Base-by-base conservation (phyloP, 2,113 vertebrate species). In the Castor canadensis region DNA sequence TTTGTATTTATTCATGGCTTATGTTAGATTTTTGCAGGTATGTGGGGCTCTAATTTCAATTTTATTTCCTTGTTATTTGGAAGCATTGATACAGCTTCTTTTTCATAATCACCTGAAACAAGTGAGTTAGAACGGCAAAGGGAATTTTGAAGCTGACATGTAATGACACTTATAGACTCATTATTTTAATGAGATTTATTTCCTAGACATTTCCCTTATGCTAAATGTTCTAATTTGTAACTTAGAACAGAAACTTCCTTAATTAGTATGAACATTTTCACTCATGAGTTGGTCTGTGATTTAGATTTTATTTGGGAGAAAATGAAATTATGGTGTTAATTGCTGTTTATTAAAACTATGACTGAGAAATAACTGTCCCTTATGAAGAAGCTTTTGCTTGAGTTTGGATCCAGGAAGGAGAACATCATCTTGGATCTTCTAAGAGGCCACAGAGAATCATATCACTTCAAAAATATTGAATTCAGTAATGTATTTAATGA, bases 181-280 rank as follows among this genome's bases (percentile, higher is more conserved):
- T 91, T 91, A 86, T 95, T 88, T 73, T 84, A 97, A 66, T 93
- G 58, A 79, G 30, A 89, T 93, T 93, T 91, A 84, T 95, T 96
- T 95, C 38, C 85, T 92, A 95, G 76, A 69, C 15, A 49, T 92
- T 92, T 87, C 13, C 22, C 93, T 90, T 95, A 54, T 86, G 24
- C 38, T 94, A 83, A 87, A 69, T 83, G 24, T 93, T 89, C 77
- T 86, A 24, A 92, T 96, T 92, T 94, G 43, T 88, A 89, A 88
- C 73, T 95, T 87, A 62, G 79, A 91, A 94, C 35, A 82, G 45
- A 90, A 92, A 81, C 43, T 69, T 88, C 49, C 95, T 72, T 88
- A 93, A 95, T 95, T 93, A 75, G 54, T 83, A 75, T 49, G 40
- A 92, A 35, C 45, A 45, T 40, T 92, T 95, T 93, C 15, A 85